phyloP scores from a whole-genome alignment of 2,113 vertebrate species.

The Chaetorhynchus papuensis region DNA sequence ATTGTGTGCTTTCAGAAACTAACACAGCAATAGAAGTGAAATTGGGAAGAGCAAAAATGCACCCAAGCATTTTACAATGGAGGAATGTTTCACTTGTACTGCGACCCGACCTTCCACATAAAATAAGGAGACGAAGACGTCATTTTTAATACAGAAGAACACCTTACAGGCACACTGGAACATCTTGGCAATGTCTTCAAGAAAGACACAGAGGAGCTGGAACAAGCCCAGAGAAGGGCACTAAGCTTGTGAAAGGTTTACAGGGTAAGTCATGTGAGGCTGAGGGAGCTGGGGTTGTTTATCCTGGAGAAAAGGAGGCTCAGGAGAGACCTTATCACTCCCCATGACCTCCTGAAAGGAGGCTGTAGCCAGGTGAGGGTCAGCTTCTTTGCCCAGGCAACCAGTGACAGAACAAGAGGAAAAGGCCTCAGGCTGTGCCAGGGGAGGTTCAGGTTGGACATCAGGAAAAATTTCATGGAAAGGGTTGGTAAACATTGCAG shows the following conservation, averaged over 20 bases:
- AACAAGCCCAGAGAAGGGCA: neutral
- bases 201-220: neutral
- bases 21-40: neutral
- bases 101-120: neutral
- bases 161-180: neutral
- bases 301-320: neutral
- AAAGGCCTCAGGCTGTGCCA: rapidly evolving
- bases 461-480: neutral
- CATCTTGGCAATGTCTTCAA: neutral
- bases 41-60: neutral
- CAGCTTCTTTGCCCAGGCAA: neutral
- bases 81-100: neutral
- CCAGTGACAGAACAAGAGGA: neutral
- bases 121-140: neutral
- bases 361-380: neutral
- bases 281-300: neutral
- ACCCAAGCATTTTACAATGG: neutral
- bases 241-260: neutral
- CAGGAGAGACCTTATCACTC: neutral
- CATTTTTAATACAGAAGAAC: neutral
- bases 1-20: neutral
- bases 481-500: neutral
- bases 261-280: neutral
- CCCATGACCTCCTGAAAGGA: neutral
- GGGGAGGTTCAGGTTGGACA: neutral